phyloP scores from a whole-genome alignment of 2,797 vertebrate genomes.

The Rhinogobio ventralis region DNA sequence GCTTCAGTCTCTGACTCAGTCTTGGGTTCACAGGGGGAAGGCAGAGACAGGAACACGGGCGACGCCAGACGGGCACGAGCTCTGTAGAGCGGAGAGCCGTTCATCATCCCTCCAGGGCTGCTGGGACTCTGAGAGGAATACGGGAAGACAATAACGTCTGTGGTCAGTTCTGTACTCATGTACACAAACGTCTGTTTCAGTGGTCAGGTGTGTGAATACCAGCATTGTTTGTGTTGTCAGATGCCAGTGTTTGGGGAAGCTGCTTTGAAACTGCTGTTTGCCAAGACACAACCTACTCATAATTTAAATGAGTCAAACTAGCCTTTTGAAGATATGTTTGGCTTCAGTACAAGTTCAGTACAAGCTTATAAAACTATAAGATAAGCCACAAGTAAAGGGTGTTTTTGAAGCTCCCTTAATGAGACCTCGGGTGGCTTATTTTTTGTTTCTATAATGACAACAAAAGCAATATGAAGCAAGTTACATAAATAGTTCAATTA shows the following conservation, averaged over 20 bases:
- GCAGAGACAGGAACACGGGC: not conserved
- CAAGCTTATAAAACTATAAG: not conserved
- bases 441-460: not conserved
- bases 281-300: conserved; percentile 13
- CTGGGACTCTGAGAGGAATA: conserved; percentile 23
- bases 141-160: not conserved
- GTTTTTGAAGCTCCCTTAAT: not conserved
- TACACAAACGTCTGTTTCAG: not conserved
- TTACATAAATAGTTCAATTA: not conserved
- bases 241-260: not conserved
- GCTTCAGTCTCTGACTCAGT: not conserved
- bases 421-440: not conserved
- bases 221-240: not conserved
- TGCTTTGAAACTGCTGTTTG: conserved; percentile 4
- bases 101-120: conserved; percentile 23
- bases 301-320: conserved; percentile 7
- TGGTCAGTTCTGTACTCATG: not conserved
- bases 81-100: conserved; percentile 35
- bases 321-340: not conserved
- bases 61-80: conserved; percentile 22
- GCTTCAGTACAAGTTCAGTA: not conserved
- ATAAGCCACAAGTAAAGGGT: not conserved
- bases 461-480: not conserved
- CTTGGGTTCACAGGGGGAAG: not conserved
- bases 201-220: not conserved